phyloP scores from a whole-genome alignment of 2,113 vertebrate species.

The Plotosus lineatus region DNA sequence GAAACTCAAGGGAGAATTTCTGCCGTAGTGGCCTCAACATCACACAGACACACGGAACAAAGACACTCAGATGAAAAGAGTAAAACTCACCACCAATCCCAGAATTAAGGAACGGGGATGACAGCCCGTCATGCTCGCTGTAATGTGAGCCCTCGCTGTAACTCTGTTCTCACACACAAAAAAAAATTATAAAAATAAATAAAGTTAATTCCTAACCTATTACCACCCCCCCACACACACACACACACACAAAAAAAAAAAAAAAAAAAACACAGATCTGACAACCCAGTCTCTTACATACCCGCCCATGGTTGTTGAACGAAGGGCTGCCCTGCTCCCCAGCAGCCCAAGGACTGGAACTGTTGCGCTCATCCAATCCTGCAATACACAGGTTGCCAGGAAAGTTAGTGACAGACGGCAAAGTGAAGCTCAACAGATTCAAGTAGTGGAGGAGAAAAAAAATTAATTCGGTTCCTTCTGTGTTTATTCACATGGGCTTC shows the following conservation, averaged over 20 bases:
- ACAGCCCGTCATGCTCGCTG: constrained; percentile 82
- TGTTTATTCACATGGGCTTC: constrained; percentile 39
- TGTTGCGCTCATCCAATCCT: constrained; percentile 88
- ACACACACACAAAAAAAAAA: no score
- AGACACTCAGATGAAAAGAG: constrained; percentile 36
- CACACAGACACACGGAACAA: constrained; percentile 56
- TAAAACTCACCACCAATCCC: constrained; percentile 84
- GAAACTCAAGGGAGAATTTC: constrained; percentile 68
- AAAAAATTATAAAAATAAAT: constrained; percentile 1
- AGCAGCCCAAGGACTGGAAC: constrained; percentile 87
- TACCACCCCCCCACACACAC: no score
- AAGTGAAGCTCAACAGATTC: constrained; percentile 30
- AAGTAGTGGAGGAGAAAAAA: not conserved
- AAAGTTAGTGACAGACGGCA: constrained; percentile 29
- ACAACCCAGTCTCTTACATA: constrained; percentile 62
- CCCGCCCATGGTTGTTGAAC: constrained; percentile 90
- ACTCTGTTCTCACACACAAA: constrained; percentile 78
- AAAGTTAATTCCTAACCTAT: not conserved
- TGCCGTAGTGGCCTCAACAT: constrained; percentile 65
- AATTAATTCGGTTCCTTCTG: constrained; percentile 4
- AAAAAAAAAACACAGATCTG: not conserved
- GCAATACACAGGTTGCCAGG: constrained; percentile 30
- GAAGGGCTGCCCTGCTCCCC: constrained; percentile 91
- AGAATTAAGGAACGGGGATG: constrained; percentile 87
- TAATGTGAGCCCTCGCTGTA: constrained; percentile 88